These are phyloP conservation scores for Melanotaenia boesemani DNA, from an alignment of 2,797 vertebrate species.

Conservation along the genomic window DNA sequence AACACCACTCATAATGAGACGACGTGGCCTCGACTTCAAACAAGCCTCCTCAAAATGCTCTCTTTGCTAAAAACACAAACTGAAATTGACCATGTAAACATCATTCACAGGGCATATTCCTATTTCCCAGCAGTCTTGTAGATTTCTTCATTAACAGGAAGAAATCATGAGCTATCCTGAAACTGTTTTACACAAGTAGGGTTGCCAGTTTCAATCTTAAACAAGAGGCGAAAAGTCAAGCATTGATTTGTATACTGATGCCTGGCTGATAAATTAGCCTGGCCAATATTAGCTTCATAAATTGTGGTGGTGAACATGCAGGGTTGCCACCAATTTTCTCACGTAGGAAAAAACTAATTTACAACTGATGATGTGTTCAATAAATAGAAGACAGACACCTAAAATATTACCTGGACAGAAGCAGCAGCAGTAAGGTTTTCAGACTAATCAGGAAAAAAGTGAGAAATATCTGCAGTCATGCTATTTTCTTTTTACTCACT, in stretches of 20 bases:
- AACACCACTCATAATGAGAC: conserved; percentile 43
- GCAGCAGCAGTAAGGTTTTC: background rate
- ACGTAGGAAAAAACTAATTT: background rate
- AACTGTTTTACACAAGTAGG: background rate
- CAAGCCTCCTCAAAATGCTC: conserved; percentile 26
- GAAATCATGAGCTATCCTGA: background rate
- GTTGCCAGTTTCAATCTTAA: conserved; percentile 4
- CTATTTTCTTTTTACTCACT: background rate
- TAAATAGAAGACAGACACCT: background rate
- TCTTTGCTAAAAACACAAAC: conserved; percentile 33
- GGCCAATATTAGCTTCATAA: background rate
- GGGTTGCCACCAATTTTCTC: background rate
- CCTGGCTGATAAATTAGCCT: background rate
- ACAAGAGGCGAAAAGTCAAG: background rate
- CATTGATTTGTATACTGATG: background rate
- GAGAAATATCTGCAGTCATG: background rate
- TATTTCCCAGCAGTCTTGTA: background rate
- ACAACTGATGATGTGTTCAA: background rate
- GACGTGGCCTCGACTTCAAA: conserved; percentile 45
- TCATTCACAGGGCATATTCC: conserved; percentile 3
- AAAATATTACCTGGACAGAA: background rate
- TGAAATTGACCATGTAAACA: conserved; percentile 4
- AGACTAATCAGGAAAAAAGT: background rate
- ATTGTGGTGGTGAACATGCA: background rate
- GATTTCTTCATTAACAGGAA: conserved; percentile 7